phyloP scores from a whole-genome alignment of 2,113 vertebrate genomes.

The Tenebrosternarchus preto region DNA sequence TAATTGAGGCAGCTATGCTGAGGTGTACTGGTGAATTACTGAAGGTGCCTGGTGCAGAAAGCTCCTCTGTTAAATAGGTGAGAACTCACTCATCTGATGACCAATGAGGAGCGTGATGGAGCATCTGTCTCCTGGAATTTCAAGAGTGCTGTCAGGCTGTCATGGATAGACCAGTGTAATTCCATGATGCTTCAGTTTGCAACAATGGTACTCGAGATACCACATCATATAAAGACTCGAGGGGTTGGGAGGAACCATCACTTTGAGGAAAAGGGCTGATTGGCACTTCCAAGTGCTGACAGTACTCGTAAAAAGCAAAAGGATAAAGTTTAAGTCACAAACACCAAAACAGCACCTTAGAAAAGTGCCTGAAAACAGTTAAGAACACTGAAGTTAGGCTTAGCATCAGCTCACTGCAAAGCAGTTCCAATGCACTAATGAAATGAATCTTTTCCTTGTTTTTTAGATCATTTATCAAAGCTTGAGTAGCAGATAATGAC shows the following conservation, averaged over 20 bases:
- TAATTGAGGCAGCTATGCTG: not conserved
- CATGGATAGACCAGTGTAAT: not conserved
- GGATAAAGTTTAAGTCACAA: not conserved
- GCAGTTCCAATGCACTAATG: too few relatives aligned
- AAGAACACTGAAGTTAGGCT: not conserved
- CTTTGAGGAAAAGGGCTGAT: not conserved
- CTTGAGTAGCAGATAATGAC: not conserved
- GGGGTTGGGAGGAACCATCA: not conserved
- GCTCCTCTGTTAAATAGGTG: constrained; percentile 1
- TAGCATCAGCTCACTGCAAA: not conserved
- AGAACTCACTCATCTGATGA: constrained; percentile 23
- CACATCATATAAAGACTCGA: not conserved
- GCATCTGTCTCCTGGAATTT: not conserved
- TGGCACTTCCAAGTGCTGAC: not conserved
- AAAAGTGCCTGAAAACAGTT: not conserved
- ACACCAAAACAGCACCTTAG: not conserved
- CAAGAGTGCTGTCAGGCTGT: not conserved
- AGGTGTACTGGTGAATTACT: not conserved
- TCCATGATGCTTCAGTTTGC: not conserved
- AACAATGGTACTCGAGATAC: not conserved
- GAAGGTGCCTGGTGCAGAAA: not conserved
- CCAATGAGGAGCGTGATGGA: not conserved
- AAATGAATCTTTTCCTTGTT: too few relatives aligned
- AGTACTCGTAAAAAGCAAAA: not conserved
- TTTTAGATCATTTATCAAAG: not conserved